phyloP scores from a whole-genome alignment of 2,797 vertebrate species.

The Tangara arthus region DNA sequence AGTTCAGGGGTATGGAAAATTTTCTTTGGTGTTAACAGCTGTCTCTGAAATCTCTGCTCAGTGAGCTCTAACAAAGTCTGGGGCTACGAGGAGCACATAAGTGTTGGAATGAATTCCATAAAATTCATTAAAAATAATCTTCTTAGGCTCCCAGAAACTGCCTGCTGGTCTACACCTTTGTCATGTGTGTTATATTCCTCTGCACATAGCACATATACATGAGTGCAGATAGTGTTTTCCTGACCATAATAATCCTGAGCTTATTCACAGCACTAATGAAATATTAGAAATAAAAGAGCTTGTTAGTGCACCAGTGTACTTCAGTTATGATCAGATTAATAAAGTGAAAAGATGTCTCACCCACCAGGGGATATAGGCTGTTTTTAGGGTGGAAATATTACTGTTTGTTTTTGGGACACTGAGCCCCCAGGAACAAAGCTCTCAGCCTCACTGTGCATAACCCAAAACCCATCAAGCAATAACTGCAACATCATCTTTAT shows the following conservation, averaged over 20 bases:
- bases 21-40: neutral
- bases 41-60: neutral
- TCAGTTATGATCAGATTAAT: neutral
- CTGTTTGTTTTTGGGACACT: neutral
- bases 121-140: neutral
- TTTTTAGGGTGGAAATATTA: neutral
- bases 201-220: neutral
- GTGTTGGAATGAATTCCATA: neutral
- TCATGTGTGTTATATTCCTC: neutral
- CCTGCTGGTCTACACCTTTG: neutral
- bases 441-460: neutral
- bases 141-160: neutral
- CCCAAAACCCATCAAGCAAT: neutral
- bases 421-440: neutral
- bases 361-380: rapidly evolving
- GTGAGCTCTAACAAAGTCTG: neutral
- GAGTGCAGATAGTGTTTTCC: neutral
- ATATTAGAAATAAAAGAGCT: neutral
- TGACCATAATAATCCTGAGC: neutral
- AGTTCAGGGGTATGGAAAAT: neutral
- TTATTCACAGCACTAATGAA: neutral
- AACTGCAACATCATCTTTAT: neutral
- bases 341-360: neutral
- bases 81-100: neutral
- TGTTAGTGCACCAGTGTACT: neutral